Conservation (phyloP, 2,888 invertebrate species). For the Hydriomena furcata region DNA sequence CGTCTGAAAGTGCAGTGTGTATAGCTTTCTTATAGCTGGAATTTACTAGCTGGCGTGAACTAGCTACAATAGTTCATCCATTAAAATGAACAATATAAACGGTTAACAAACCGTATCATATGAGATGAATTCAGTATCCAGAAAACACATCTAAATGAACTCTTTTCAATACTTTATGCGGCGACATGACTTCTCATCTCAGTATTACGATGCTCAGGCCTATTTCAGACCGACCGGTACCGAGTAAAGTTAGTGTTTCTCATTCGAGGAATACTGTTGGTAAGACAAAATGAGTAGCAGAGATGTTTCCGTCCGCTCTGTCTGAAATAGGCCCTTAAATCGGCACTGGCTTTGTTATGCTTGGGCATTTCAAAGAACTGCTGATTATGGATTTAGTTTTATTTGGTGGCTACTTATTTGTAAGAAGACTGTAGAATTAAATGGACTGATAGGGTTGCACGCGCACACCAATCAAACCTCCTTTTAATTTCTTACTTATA, state of each 20-base stretch:
- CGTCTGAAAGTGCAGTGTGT: slow-evolving; percentile 11
- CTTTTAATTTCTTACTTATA: slow-evolving; percentile 12
- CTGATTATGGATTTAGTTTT: slow-evolving; percentile 18
- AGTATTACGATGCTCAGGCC: slow-evolving; percentile 17
- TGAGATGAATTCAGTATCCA: neutral
- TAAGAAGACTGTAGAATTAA: slow-evolving; percentile 30
- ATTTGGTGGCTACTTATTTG: slow-evolving; percentile 25
- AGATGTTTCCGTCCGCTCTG: neutral
- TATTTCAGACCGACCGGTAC: slow-evolving; percentile 16
- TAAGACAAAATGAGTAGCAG: too few species aligned
- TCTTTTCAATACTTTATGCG: slow-evolving; percentile 1
- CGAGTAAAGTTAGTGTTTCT: neutral
- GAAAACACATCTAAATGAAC: neutral
- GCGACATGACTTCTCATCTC: slow-evolving; percentile 8
- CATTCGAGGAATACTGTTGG: too few species aligned
- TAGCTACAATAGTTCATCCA: neutral
- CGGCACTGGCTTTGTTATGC: slow-evolving; percentile 21
- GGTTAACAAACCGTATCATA: neutral
- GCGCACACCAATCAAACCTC: slow-evolving; percentile 18
- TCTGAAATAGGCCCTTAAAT: slow-evolving; percentile 19
- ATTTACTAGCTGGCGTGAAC: neutral
- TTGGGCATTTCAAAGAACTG: slow-evolving; percentile 19
- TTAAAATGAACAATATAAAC: neutral
- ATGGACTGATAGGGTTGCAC: slow-evolving; percentile 18
- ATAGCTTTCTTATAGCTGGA: slow-evolving; percentile 3